phyloP scores from a whole-genome alignment of 2,113 vertebrate genomes.

The Macheiramphus alcinus region DNA sequence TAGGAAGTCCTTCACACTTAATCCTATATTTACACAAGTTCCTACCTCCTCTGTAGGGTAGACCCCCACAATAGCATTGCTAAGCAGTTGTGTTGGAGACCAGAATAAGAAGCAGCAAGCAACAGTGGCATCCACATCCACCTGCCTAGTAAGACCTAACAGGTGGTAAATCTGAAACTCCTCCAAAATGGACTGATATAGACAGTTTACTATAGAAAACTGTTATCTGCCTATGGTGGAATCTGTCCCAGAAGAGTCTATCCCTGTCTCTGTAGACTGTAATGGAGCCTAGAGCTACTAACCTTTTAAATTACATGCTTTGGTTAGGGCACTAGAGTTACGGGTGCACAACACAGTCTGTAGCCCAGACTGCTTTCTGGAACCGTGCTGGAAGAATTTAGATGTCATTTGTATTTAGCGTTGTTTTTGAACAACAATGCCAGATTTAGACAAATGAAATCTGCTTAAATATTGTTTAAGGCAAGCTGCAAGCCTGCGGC shows the following conservation, averaged over 20 bases:
- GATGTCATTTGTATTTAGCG: neutral
- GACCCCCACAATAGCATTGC: neutral
- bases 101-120: neutral
- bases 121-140: neutral
- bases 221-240: neutral
- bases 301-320: neutral
- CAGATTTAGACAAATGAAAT: neutral
- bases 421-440: neutral
- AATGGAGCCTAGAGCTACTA: neutral
- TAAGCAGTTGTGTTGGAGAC: neutral
- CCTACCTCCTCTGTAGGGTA: fast-evolving
- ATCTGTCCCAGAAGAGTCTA: neutral
- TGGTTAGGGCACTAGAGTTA: neutral
- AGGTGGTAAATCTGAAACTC: neutral
- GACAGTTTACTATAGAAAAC: neutral
- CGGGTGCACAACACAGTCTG: neutral
- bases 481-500: neutral
- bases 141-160: neutral
- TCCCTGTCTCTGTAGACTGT: neutral
- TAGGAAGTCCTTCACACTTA: neutral
- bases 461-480: neutral
- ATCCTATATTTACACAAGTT: neutral
- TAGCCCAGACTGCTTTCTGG: neutral
- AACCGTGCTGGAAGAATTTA: neutral
- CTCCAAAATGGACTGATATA: neutral